These are phyloP conservation scores for Pelvicachromis taeniatus DNA, from an alignment of 2,113 vertebrate species.

Conservation along the genomic window DNA sequence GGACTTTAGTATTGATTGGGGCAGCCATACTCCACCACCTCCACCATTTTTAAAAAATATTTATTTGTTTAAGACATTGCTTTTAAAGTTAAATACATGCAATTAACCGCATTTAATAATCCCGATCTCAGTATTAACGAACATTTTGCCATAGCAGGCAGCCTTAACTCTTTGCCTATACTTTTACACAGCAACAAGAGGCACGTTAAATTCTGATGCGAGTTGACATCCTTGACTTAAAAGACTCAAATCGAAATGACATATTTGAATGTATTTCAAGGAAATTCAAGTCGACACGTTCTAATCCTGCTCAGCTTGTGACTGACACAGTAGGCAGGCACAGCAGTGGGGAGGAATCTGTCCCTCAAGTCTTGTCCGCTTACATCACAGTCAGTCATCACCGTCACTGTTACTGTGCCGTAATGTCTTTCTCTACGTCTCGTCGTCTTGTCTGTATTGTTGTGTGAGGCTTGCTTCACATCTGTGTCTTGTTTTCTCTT, in stretches of 20 bases:
- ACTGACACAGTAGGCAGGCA: neutral
- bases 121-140: neutral
- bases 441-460: slow-evolving; percentile 35
- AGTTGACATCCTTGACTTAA: neutral
- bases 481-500: slow-evolving; percentile 68
- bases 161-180: neutral
- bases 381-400: slow-evolving; percentile 31
- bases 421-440: slow-evolving; percentile 39
- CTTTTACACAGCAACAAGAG: neutral
- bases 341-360: slow-evolving; percentile 14
- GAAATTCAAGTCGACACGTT: slow-evolving; percentile 1
- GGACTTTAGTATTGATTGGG: neutral
- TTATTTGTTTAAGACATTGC: neutral
- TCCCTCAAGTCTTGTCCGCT: slow-evolving; percentile 45
- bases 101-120: neutral
- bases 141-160: neutral
- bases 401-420: slow-evolving; percentile 17
- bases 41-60: neutral
- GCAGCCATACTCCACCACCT: neutral
- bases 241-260: neutral
- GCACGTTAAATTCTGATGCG: neutral
- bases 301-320: neutral
- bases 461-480: slow-evolving; percentile 69
- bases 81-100: neutral
- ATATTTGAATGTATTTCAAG: slow-evolving; percentile 4